phyloP scores from a whole-genome alignment of 2,113 vertebrate species.

The Brienomyrus brachyistius region DNA sequence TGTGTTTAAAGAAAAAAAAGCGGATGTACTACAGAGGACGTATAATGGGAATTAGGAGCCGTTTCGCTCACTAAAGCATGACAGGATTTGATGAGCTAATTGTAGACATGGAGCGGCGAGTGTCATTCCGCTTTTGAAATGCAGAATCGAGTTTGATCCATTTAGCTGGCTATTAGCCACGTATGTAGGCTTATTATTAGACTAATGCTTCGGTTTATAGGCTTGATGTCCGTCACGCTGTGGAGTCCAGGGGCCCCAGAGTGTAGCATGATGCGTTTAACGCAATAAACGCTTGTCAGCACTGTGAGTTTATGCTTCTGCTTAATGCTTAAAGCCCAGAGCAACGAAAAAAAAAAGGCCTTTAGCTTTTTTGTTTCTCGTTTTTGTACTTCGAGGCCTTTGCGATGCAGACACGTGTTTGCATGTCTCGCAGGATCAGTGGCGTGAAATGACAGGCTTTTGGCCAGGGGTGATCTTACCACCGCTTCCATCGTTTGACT shows the following conservation, averaged over 20 bases:
- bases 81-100: not conserved
- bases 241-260: not conserved
- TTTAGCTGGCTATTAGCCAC: not conserved
- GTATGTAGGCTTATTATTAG: not conserved
- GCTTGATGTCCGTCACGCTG: not conserved
- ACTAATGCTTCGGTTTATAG: not conserved
- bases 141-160: slow-evolving; percentile 4
- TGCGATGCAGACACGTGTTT: not conserved
- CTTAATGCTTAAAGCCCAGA: not conserved
- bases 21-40: not conserved
- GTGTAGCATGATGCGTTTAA: not conserved
- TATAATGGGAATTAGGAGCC: not conserved
- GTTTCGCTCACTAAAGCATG: not conserved
- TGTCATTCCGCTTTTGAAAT: not conserved
- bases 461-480: not conserved
- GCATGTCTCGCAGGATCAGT: not conserved
- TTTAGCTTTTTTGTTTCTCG: not conserved
- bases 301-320: not conserved
- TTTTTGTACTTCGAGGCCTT: not conserved
- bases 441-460: not conserved
- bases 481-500: not conserved
- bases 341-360: not conserved
- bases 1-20: not conserved
- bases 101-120: not conserved
- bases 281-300: not conserved